Evolutionary conservation across 2,797 vertebrate species (phyloP).

Genomic region (Gymnopithys bicolor): DNA sequence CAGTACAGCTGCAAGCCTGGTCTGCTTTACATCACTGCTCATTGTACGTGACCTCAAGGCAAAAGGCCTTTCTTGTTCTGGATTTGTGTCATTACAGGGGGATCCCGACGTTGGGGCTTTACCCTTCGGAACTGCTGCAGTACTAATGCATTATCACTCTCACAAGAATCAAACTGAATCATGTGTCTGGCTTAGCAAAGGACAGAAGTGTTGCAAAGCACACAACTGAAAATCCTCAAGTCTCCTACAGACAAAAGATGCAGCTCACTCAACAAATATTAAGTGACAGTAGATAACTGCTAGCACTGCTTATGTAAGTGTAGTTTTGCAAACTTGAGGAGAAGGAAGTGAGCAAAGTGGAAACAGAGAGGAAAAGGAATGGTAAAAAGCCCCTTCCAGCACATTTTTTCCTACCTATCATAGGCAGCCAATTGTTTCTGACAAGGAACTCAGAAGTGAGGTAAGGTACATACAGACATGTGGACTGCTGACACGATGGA

Average conservation of each 20-base stretch:
- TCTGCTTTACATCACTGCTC: not conserved
- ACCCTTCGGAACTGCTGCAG: not conserved
- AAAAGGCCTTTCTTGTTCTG: not conserved
- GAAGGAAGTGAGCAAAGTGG: not conserved
- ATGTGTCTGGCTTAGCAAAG: not conserved
- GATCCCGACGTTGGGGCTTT: not conserved
- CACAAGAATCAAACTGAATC: not conserved
- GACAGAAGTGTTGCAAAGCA: not conserved
- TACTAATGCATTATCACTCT: not conserved
- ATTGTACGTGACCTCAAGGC: rapidly evolving
- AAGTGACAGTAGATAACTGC: constrained; percentile 5
- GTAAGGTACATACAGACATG: not conserved
- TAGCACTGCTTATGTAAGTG: not conserved
- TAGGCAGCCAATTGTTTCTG: not conserved
- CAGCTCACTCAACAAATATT: not conserved
- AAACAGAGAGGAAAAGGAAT: not conserved
- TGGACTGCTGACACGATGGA: not conserved
- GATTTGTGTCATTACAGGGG: not conserved
- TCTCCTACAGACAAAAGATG: constrained; percentile 8
- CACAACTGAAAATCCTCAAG: not conserved
- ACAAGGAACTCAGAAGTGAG: not conserved
- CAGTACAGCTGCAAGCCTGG: not conserved
- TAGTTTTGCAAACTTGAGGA: not conserved
- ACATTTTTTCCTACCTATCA: not conserved
- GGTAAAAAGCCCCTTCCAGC: not conserved